Evolutionary conservation across 2,888 invertebrate species (phyloP).

Genomic region (Eremobia ochroleuca): DNA sequence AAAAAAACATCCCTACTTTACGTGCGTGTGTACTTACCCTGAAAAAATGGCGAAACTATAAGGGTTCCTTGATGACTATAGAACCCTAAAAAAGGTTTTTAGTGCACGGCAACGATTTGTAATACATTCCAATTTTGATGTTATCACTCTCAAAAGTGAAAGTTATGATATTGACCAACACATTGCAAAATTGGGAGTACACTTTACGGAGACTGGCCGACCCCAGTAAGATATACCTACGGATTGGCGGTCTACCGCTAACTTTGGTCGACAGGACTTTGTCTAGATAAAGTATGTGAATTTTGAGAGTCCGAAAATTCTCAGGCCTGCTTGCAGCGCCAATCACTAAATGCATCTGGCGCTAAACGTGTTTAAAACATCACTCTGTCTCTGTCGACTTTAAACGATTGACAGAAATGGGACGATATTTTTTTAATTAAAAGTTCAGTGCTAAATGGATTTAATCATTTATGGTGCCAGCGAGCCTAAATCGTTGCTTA

Average conservation of each 20-base stretch:
- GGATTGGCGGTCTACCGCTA: background rate
- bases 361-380: background rate
- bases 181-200: constrained; percentile 18
- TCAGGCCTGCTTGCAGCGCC: background rate
- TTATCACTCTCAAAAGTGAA: constrained; percentile 28
- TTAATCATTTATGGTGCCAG: background rate
- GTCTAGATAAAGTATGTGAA: background rate
- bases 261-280: background rate
- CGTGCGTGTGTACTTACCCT: too few species aligned
- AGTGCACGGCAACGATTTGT: constrained; percentile 8
- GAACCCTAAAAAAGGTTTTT: background rate
- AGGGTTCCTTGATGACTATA: too few species aligned
- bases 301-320: background rate
- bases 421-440: background rate
- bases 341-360: background rate
- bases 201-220: background rate
- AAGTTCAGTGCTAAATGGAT: background rate
- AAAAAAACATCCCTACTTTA: too few species aligned
- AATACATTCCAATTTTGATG: constrained; percentile 9
- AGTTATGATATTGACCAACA: constrained; percentile 19
- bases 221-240: constrained; percentile 1
- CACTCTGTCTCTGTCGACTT: background rate
- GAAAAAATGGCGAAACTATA: too few species aligned
- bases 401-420: background rate
- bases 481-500: background rate